Conservation (phyloP, 2,113 vertebrate genomes). For the Hyla sarda region DNA sequence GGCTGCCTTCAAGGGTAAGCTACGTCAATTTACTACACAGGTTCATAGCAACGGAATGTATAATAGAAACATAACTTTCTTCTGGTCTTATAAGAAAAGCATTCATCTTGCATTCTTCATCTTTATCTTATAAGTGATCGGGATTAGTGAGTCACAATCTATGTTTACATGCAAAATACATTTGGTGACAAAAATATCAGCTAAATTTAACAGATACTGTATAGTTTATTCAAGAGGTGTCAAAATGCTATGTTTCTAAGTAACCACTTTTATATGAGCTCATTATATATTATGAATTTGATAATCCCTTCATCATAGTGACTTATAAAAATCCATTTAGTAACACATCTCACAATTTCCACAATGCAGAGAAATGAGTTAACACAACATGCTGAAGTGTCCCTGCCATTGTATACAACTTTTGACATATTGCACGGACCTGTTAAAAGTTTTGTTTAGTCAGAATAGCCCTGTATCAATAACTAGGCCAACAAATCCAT, state of each 20-base stretch:
- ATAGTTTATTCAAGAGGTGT: background rate
- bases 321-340: no score
- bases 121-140: background rate
- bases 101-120: background rate
- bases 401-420: no score
- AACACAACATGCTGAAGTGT: background rate
- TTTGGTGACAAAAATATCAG: background rate
- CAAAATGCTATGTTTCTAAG: background rate
- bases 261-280: background rate
- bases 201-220: background rate
- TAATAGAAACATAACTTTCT: background rate
- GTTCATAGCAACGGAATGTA: background rate
- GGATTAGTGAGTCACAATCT: background rate
- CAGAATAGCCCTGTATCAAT: no score
- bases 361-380: background rate
- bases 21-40: background rate
- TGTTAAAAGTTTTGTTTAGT: no score
- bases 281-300: background rate
- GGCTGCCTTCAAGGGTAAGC: conserved; percentile 69
- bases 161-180: background rate
- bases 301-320: background rate
- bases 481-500: no score
- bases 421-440: no score
- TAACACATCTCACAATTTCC: background rate
- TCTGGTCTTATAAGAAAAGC: background rate